A percentile compares a stretch with the other conserved stretches of the same genome.
Conservation (phyloP, 2,888 invertebrate species). For the Eristalis arbustorum region DNA sequence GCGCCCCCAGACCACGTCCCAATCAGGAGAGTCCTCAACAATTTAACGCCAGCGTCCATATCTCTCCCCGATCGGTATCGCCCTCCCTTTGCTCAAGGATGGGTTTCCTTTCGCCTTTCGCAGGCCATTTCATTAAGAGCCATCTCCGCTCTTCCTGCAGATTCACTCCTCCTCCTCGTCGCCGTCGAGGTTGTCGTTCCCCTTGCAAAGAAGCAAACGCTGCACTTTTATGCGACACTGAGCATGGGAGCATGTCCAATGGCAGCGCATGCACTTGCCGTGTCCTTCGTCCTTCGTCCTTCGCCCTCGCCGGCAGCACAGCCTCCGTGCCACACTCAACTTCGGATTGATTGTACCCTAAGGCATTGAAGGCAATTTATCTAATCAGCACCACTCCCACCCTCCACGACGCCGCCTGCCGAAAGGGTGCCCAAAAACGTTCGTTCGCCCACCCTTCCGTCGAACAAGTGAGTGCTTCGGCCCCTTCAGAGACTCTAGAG, state of each 20-base stretch:
- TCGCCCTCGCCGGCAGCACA: too few species aligned
- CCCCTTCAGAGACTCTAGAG: slow-evolving; percentile 42
- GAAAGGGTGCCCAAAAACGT: slow-evolving; percentile 9
- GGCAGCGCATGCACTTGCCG: slow-evolving; percentile 48
- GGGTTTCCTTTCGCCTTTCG: neutral
- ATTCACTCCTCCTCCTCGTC: neutral
- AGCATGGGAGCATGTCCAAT: slow-evolving; percentile 13
- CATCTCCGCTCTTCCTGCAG: slow-evolving; percentile 29
- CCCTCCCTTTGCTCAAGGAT: too few species aligned
- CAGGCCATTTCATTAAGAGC: neutral
- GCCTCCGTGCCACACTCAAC: slow-evolving; percentile 49
- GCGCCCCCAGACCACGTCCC: too few species aligned
- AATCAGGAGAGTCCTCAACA: too few species aligned
- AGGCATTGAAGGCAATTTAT: slow-evolving; percentile 71
- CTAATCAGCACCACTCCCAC: slow-evolving; percentile 66
- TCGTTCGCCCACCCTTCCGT: neutral
- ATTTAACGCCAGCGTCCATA: too few species aligned
- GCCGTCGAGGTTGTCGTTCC: neutral
- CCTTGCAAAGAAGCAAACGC: slow-evolving; percentile 49
- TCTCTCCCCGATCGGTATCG: neutral
- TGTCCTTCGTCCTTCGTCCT: neutral
- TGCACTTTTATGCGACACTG: slow-evolving; percentile 48
- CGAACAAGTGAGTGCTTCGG: slow-evolving; percentile 50
- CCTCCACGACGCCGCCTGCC: slow-evolving; percentile 2
- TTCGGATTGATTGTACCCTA: slow-evolving; percentile 63